Base-by-base conservation (phyloP, 2,113 vertebrate genomes). In the Muscicapa adusta region DNA sequence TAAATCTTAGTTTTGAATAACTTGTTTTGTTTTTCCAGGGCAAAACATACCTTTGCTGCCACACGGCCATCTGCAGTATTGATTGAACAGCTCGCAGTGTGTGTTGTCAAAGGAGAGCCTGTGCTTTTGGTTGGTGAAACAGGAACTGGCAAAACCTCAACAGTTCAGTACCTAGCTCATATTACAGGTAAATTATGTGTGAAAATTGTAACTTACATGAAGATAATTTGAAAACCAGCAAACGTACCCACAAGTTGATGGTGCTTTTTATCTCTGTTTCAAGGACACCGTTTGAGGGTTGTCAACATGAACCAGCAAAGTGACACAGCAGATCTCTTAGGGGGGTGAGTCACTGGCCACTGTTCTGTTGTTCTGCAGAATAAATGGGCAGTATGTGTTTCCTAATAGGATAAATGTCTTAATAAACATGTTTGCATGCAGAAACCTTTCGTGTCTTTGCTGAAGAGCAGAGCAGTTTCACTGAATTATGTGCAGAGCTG, bases 261-360 rank as follows among this genome's bases (percentile, higher is more conserved):
- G 8, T 62, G 18, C 18, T 91, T 66, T 85, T 43, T 58, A 0
- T 84, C 91, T 73, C 79, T 93, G 54, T 90, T 98, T 92, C 74
- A 96, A 99, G 99, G 99, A 51, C 98, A 99, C 89, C 97, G 63
- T 91, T 93, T 99, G 89, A 97, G 98, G 42, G 99, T 99, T 70
- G 97, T 99, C 74, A 99, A 99, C 97, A 99, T 99, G 99, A 99
- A 99, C 96, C 99, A 99, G 79, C 99, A 99, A 94, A 99, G 99
- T 95, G 99, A 99, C 93, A 99, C 99, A 0, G 98, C 99, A 33
- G 99, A 99, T 97, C 98, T 99, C 6, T 97, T 99, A 47, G 99
- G 99, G 70, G 99, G 99, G 99, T 99, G 96, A 98, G 99, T 97
- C 25, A 40, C 18, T 70, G 57, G 22, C 7, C 43, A 5, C 40